Evolutionary conservation across 2,797 vertebrate genomes (phyloP).

Genomic region (Threskiornis aethiopicus): DNA sequence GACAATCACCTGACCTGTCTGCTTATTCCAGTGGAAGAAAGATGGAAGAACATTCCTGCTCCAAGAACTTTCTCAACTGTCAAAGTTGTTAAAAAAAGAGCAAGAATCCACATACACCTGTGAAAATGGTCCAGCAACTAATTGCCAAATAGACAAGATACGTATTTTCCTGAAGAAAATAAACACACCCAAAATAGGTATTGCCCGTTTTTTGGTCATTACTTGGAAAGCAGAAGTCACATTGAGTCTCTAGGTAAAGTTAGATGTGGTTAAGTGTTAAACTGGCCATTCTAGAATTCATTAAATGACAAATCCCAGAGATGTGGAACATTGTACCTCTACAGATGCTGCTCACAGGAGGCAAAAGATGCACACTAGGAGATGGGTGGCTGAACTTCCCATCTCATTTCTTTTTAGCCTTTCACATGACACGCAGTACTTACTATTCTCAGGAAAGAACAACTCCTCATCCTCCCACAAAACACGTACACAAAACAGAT

Average conservation of each 20-base stretch:
- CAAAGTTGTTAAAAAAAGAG: not conserved
- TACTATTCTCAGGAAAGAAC: not conserved
- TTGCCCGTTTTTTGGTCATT: not conserved
- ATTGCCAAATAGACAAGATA: not conserved
- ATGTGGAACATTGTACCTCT: not conserved
- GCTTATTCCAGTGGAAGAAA: not conserved
- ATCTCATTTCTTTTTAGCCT: not conserved
- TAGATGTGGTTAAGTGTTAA: not conserved
- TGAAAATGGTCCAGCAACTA: not conserved
- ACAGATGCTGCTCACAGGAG: not conserved
- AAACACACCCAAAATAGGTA: not conserved
- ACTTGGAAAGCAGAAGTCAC: not conserved
- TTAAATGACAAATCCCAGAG: not conserved
- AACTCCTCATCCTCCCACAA: not conserved
- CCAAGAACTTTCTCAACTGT: not conserved
- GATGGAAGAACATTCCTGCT: not conserved
- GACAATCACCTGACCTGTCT: not conserved
- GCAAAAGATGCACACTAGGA: not conserved
- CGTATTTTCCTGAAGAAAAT: not conserved
- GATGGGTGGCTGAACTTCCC: not conserved
- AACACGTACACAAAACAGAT: not conserved
- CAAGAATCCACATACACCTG: not conserved
- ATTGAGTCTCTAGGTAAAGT: not conserved
- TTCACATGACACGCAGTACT: not conserved
- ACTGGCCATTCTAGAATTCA: not conserved